Evolutionary conservation across 2,797 vertebrate genomes (phyloP).

Genomic region (Sardinella longiceps): DNA sequence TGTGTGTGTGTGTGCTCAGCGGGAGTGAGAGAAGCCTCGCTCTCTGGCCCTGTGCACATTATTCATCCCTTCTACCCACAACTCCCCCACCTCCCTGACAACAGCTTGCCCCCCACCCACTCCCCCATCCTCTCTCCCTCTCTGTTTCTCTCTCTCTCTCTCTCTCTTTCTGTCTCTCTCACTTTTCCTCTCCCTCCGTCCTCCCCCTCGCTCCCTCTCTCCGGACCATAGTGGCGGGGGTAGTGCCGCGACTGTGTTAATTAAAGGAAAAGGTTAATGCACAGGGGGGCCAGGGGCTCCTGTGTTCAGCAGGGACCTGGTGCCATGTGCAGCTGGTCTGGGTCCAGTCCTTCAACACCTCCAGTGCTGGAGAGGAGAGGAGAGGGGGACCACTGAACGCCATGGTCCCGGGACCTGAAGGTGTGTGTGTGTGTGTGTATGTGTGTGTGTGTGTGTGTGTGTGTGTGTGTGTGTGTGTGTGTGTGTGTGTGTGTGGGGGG

Average conservation of each 20-base stretch:
- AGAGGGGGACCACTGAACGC: slow-evolving; percentile 32
- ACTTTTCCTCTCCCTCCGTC: slow-evolving; percentile 39
- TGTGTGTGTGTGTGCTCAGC: slow-evolving; percentile 56
- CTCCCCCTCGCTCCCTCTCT: slow-evolving; percentile 61
- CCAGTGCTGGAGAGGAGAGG: slow-evolving; percentile 50
- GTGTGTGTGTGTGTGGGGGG: too few relatives aligned
- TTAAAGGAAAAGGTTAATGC: slow-evolving; percentile 82
- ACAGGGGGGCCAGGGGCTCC: slow-evolving; percentile 66
- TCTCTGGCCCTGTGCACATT: slow-evolving; percentile 71
- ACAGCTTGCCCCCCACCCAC: slow-evolving; percentile 54
- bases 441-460: too few relatives aligned
- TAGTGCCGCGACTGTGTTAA: slow-evolving; percentile 74
- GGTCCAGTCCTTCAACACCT: slow-evolving; percentile 52
- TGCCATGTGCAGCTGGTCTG: slow-evolving; percentile 71
- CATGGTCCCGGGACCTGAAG: slow-evolving; percentile 59
- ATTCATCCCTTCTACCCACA: slow-evolving; percentile 67
- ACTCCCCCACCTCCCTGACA: slow-evolving; percentile 47
- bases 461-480: too few relatives aligned
- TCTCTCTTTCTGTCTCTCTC: neutral
- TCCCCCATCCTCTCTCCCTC: slow-evolving; percentile 49
- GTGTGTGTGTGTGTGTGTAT: too few relatives aligned
- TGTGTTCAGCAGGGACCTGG: slow-evolving; percentile 63
- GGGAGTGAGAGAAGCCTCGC: slow-evolving; percentile 68
- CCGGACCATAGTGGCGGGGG: slow-evolving; percentile 64
- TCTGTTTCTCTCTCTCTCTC: neutral